Percentiles rank a stretch among this genome's conserved stretches.
Evolutionary conservation across 1,140 invertebrate genomes (phyloP).

Genomic region (Nymphalis io): DNA sequence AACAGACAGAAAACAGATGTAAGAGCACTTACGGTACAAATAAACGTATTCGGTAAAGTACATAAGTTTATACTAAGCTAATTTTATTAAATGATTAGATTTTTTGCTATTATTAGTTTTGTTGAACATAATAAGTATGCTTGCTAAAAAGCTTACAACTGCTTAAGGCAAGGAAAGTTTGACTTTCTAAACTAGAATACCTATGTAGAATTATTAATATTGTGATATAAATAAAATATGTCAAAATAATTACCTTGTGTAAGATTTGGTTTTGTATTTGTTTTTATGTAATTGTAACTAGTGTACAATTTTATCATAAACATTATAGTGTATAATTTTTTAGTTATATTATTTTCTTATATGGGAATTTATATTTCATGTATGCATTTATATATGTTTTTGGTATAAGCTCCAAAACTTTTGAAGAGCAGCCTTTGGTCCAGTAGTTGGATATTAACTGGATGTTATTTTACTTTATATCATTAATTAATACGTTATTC

Average conservation of each 20-base stretch:
- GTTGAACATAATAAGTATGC: not conserved
- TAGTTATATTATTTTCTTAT: not conserved
- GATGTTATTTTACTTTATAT: too few relatives aligned
- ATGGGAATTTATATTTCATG: too few relatives aligned
- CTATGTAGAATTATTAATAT: not conserved
- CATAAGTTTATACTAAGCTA: conserved; percentile 77
- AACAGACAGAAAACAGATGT: conserved; percentile 72
- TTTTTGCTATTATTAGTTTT: conserved; percentile 6
- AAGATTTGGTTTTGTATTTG: not conserved
- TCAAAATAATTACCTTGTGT: conserved; percentile 1
- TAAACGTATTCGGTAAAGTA: conserved; percentile 74
- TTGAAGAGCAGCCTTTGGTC: too few relatives aligned
- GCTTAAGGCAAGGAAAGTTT: conserved; percentile 25
- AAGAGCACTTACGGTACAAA: conserved; percentile 66
- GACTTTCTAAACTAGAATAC: conserved; percentile 25
- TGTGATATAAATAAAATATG: conserved; percentile 10
- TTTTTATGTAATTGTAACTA: not conserved
- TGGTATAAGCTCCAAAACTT: too few relatives aligned
- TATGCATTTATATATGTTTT: too few relatives aligned
- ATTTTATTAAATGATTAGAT: conserved; percentile 21
- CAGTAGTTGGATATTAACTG: too few relatives aligned
- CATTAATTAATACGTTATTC: too few relatives aligned
- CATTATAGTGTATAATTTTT: not conserved
- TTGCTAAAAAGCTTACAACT: not conserved
- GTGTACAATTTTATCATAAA: not conserved